Evolutionary conservation across 2,113 vertebrate genomes (phyloP).

Genomic region (Neogale vison): DNA sequence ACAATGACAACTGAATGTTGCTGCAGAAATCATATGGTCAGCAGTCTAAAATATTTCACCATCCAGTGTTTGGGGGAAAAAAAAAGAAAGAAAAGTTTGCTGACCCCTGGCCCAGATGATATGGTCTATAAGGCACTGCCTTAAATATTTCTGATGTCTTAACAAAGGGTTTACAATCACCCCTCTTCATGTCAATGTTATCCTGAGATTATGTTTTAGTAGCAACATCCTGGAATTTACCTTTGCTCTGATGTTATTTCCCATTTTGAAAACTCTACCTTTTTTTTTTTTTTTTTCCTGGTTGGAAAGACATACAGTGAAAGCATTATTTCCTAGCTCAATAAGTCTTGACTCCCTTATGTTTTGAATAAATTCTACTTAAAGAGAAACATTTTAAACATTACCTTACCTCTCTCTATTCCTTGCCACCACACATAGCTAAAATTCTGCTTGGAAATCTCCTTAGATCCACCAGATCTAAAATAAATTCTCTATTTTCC

Average conservation of each 20-base stretch:
- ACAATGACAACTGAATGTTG: neutral
- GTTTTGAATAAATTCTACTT: neutral
- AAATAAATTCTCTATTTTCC: neutral
- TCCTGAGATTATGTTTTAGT: neutral
- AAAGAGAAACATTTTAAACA: neutral
- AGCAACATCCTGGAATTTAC: neutral
- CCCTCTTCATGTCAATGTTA: neutral
- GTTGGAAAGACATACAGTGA: neutral
- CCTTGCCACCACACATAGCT: neutral
- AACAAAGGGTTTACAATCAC: neutral
- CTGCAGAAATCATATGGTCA: neutral
- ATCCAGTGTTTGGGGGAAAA: neutral
- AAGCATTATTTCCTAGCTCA: neutral
- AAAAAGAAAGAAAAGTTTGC: neutral
- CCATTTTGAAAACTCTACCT: neutral
- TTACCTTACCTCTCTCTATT: neutral
- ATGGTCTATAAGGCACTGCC: neutral
- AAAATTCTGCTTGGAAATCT: neutral
- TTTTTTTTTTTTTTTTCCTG: neutral
- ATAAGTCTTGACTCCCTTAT: neutral
- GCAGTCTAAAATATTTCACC: neutral
- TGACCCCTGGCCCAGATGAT: neutral
- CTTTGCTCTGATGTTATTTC: neutral
- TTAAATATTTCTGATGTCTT: neutral
- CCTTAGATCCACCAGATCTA: neutral